phyloP scores from a whole-genome alignment of 2,888 invertebrate species.

The Microchrysa polita region DNA sequence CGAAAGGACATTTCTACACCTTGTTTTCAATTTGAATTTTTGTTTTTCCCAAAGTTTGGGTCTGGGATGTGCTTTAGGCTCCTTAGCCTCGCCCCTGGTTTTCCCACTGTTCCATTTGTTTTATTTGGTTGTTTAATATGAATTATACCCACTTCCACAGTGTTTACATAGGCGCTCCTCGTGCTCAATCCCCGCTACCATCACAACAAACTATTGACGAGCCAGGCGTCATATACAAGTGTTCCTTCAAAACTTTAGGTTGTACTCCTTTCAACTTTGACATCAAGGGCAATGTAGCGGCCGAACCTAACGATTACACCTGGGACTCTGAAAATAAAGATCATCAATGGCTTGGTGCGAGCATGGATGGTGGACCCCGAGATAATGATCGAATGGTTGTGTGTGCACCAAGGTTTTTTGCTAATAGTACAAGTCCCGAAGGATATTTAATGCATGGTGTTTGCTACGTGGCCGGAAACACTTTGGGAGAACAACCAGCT shows the following conservation, averaged over 20 bases:
- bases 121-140: too few species aligned
- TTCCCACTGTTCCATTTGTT: too few species aligned
- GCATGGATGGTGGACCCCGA: constrained; percentile 65
- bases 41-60: too few species aligned
- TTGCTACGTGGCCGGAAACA: constrained; percentile 63
- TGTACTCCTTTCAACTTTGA: constrained; percentile 64
- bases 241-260: constrained; percentile 56
- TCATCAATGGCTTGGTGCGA: constrained; percentile 66
- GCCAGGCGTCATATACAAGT: constrained; percentile 67
- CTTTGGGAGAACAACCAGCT: constrained; percentile 56
- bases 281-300: constrained; percentile 58
- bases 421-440: constrained; percentile 51
- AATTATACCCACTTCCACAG: constrained; percentile 61
- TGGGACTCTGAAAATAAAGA: constrained; percentile 63
- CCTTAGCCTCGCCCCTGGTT: too few species aligned
- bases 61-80: too few species aligned
- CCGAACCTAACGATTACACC: constrained; percentile 57
- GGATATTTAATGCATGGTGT: constrained; percentile 63
- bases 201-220: constrained; percentile 62
- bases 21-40: not conserved
- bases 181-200: constrained; percentile 65
- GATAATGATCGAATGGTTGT: constrained; percentile 64
- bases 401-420: constrained; percentile 62
- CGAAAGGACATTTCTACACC: not conserved
- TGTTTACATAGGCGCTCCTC: constrained; percentile 67